Evolutionary conservation across 1,140 invertebrate genomes (phyloP).

Genomic region (Drosophila biarmipes): DNA sequence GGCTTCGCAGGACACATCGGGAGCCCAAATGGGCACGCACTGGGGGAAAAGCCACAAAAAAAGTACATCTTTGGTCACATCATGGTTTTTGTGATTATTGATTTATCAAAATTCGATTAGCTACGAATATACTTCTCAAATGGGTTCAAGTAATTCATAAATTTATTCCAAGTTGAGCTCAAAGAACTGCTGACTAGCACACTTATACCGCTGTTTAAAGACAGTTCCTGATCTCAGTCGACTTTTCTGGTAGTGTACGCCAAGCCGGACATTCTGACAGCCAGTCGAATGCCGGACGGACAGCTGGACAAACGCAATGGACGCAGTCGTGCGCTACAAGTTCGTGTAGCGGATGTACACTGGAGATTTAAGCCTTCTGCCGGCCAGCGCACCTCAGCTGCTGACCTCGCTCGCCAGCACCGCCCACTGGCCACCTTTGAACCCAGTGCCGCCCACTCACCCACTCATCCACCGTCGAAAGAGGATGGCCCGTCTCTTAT

Average conservation of each 20-base stretch:
- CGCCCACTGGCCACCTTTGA: conserved; percentile 21
- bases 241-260: conserved; percentile 15
- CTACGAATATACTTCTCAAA: too few relatives aligned
- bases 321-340: conserved; percentile 75
- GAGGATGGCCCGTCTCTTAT: conserved; percentile 57
- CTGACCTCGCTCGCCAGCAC: conserved; percentile 33
- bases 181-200: too few relatives aligned
- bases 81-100: too few relatives aligned
- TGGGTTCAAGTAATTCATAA: too few relatives aligned
- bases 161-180: too few relatives aligned
- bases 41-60: conserved; percentile 1
- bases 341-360: conserved; percentile 79
- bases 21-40: conserved; percentile 20
- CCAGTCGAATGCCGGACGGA: conserved; percentile 11
- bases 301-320: conserved; percentile 40
- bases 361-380: conserved; percentile 77
- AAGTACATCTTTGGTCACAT: too few relatives aligned
- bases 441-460: not conserved
- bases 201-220: not conserved
- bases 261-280: conserved; percentile 30
- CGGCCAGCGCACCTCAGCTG: conserved; percentile 34
- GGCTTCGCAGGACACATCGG: conserved; percentile 23
- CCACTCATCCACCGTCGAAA: conserved; percentile 12
- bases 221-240: not conserved
- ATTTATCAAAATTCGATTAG: too few relatives aligned